Base-by-base conservation (phyloP, 64 coral and sea anemone genomes). In the Orbicella faveolata region DNA sequence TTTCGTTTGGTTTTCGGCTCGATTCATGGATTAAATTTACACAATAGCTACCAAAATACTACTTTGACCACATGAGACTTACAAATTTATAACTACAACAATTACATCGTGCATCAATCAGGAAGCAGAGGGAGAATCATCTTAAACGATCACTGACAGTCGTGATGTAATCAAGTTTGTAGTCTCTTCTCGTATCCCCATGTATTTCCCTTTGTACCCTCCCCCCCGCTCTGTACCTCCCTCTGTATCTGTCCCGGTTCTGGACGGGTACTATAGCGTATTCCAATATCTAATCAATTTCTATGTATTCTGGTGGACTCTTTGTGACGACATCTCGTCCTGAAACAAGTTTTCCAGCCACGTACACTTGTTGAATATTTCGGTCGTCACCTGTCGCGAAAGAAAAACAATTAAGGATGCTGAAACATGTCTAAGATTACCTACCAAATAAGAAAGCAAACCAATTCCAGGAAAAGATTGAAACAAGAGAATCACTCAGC, bases 351-450 rank as follows among this genome's bases (percentile, higher is more conserved):
- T 86, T 87, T 1, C 90, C 90, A 41, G 75, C 61, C 9, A 92
- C 90, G 72, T 87, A 92, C 13, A 92, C 90, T 65, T 81, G 79
- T 16, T 55, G 75, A n/a, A 92, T 87, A 53, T 92, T 92, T 23
- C 90, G 61, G 52, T 92, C 90, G 87, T 92, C 90, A 12, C 83
- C 90, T 70, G 44, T 48, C 7, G 23, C 20, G 73, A 87, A 34
- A 75, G 59, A 59, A 19, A 92, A 87, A 59, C 39, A 87, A 35
- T 79, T 36, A 0, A 79, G 30, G 12, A 34, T 54, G 36, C 10
- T 89, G 44, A 9, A 19, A 8, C 6, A 41, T 9, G 41, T 51
- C 4, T 21, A 23, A 3, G 36, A 51, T 2, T 76, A 18, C 14
- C 1, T 48, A 48, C 4, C 0, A 48, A 48, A 48, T 48, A 48